Evolutionary conservation across 1,140 invertebrate species (phyloP).

Genomic region (Drosophila micromelanica): DNA sequence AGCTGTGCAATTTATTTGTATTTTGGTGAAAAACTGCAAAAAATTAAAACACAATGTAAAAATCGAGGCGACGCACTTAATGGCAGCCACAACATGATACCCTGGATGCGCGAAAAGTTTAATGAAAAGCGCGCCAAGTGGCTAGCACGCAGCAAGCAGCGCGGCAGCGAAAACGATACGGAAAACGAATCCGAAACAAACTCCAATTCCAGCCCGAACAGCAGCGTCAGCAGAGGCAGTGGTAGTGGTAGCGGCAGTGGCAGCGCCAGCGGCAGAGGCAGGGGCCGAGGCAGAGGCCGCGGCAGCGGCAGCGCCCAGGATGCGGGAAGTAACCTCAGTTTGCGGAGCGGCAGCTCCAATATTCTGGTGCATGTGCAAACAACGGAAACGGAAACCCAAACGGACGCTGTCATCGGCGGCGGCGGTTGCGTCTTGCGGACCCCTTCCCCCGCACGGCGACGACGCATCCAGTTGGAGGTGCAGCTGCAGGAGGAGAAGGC

Average conservation of each 20-base stretch:
- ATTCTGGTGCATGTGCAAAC: conserved; percentile 51
- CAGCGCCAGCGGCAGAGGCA: conserved; percentile 43
- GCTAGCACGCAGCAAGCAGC: conserved; percentile 70
- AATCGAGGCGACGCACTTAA: conserved; percentile 32
- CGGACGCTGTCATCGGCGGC: conserved; percentile 43
- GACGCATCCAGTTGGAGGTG: conserved; percentile 64
- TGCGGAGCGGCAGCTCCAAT: conserved; percentile 28
- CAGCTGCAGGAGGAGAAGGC: conserved; percentile 49
- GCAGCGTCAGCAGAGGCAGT: conserved; percentile 8
- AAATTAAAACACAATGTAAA: conserved; percentile 41
- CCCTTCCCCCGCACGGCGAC: conserved; percentile 59
- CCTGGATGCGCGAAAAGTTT: conserved; percentile 83
- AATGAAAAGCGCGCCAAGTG: conserved; percentile 79
- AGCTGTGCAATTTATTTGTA: conserved; percentile 61
- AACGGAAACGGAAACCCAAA: conserved; percentile 63
- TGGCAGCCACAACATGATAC: conserved; percentile 77
- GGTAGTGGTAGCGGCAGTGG: neutral
- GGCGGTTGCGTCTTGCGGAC: conserved; percentile 63
- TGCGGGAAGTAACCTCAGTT: conserved; percentile 54
- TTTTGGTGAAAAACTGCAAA: conserved; percentile 34
- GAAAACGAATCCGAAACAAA: conserved; percentile 17
- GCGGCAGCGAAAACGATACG: conserved; percentile 6
- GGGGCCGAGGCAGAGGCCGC: neutral
- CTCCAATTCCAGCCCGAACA: conserved; percentile 31
- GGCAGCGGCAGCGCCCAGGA: conserved; percentile 31